Evolutionary conservation across 2,888 invertebrate genomes (phyloP).

Genomic region (Yponomeuta evonymella): DNA sequence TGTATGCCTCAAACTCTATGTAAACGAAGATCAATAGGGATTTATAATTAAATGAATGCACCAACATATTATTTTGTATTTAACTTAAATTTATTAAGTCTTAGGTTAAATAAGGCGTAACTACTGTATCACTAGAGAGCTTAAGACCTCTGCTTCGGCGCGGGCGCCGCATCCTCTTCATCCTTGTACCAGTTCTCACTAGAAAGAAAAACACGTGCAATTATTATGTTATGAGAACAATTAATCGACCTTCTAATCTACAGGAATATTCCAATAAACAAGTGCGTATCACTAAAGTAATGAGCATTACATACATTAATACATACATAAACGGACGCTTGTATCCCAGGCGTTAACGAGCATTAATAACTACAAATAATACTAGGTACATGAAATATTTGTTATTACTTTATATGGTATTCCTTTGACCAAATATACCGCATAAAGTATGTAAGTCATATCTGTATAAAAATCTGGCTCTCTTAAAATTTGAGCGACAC

Average conservation of each 20-base stretch:
- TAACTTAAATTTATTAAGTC: conserved; percentile 58
- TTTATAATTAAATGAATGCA: background rate
- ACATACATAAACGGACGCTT: no score
- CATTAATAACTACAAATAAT: background rate
- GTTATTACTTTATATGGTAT: no score
- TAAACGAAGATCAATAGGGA: background rate
- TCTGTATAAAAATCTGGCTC: no score
- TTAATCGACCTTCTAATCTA: background rate
- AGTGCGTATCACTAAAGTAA: no score
- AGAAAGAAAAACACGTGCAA: conserved; percentile 41
- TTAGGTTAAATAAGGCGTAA: conserved; percentile 54
- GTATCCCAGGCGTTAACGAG: no score
- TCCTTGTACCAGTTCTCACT: conserved; percentile 95
- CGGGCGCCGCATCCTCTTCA: conserved; percentile 76
- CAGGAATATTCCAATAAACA: no score
- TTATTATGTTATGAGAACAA: background rate
- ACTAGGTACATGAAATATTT: no score
- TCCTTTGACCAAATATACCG: no score
- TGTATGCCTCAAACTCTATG: no score
- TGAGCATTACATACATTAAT: no score
- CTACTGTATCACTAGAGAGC: conserved; percentile 54
- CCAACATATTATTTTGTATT: background rate
- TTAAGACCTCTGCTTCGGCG: conserved; percentile 64
- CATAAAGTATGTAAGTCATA: no score
- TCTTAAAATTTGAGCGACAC: no score